phyloP scores from a whole-genome alignment of 2,113 vertebrate genomes.

The Tenrec ecaudatus region DNA sequence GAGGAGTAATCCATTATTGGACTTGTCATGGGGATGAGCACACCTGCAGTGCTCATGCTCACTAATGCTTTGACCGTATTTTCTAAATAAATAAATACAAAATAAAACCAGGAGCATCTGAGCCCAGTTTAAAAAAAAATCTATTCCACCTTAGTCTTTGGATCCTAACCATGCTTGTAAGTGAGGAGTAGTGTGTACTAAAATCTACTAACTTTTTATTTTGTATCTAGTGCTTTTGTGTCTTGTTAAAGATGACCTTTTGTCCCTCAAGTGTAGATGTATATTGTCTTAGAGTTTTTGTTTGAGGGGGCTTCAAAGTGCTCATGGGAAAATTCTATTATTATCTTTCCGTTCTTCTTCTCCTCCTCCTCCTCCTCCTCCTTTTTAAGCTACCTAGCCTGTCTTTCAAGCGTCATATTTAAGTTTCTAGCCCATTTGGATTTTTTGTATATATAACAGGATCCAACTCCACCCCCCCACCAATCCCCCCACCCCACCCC shows the following conservation, averaged over 20 bases:
- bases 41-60: too few relatives aligned
- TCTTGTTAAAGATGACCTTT: conserved; percentile 1
- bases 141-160: not conserved
- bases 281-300: not conserved
- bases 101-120: too few relatives aligned
- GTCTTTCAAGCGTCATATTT: not conserved
- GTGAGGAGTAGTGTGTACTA: not conserved
- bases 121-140: too few relatives aligned
- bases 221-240: not conserved
- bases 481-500: not conserved
- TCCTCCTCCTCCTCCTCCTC: too few relatives aligned
- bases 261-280: not conserved
- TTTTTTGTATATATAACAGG: conserved; percentile 26
- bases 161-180: not conserved
- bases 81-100: too few relatives aligned
- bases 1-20: too few relatives aligned
- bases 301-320: not conserved
- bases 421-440: not conserved
- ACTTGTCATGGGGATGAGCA: too few relatives aligned
- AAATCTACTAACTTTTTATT: not conserved
- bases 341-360: too few relatives aligned
- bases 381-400: too few relatives aligned
- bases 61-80: too few relatives aligned
- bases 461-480: not conserved
- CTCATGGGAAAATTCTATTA: not conserved